Evolutionary conservation across 2,113 vertebrate species (phyloP), one percentile per base, ranked within the genome.

Genomic region (Serinus canaria): DNA sequence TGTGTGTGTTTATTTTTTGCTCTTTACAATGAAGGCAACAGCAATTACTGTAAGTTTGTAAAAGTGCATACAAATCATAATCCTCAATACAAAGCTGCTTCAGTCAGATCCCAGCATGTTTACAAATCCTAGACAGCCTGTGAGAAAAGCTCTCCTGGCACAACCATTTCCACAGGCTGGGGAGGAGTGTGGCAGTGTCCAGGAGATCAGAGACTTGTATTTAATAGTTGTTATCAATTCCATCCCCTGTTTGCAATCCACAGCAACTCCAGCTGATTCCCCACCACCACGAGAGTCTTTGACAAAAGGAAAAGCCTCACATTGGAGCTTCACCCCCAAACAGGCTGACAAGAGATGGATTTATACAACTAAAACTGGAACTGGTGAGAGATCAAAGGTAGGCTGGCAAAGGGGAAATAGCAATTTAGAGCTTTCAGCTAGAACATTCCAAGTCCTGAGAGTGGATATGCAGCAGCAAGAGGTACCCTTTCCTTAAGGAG

Each of bases 1-100:
- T 95, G 94, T 95, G 83, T n/a, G 72, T 96, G 95, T 96, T 96
- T 96, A 92, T 85, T 92, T 95, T 93, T 94, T 79, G 69, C 88
- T 89, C 93, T 95, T 96, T 97, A 96, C 96, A 95, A 94, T 90
- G 95, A 93, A 94, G 94, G 92, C 95, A 89, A 80, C 47, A 83
- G 96, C 95, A 97, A 97, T 97, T 97, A 97, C 92, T 93, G 94
- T 94, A 91, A 95, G 88, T 95, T 96, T 85, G 83, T 93, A 95
- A 78, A 95, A 97, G 86, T 83, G 89, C 87, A 92, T 7, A 87
- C 80, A 89, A 92, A 95, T 88, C 95, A 93, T 82, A 93, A 94
- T 56, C 68, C 81, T 66, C 64, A 89, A 69, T 10, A 96, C 95
- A 96, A 96, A 96, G 95, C 95, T 92, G 81, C 88, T 94, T 80